Base-by-base conservation (phyloP, 2,888 invertebrate genomes). In the Rhaphigaster nebulosa region DNA sequence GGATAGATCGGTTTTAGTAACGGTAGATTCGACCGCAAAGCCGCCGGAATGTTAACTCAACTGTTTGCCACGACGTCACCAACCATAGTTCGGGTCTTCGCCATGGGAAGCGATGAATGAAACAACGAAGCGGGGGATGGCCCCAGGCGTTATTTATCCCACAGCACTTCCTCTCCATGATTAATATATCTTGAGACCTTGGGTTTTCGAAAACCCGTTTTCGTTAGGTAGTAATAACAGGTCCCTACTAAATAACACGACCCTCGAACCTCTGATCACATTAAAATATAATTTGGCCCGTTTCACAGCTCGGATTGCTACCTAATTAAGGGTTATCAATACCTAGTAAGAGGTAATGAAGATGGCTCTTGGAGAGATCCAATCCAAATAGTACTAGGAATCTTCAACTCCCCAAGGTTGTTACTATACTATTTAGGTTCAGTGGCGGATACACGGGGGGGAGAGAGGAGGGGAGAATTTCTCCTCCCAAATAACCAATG, bases 31-130 rank as follows among this genome's bases (percentile, higher is more conserved):
- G 20, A 38, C 70, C 70, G 38, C 70, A 76, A 76, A 38, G 8
- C 70, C 70, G 70, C 70, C 38, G 70, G 70, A 76, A 76, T 76
- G 70, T 76, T 76, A 76, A 76, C 70, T 76, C 70, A 76, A 76
- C 70, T 38, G 70, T 76, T 76, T 20, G 70, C 70, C 4, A 15
- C 29, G 65, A 29, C 65, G 65, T 65, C 65, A 65, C 65, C 65
- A 65, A 65, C 65, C 65, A 34, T 65, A 65, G 65, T 23, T 5
- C 20, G 34, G 34, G 34, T 29, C 34, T 23, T 23, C 6, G 34
- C 20, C 70, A 76, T 76, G 70, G 70, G 70, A 65, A 76, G 70
- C 34, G 70, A 76, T 76, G 34, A 38, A 34, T 76, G 70, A 23
- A 76, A 6, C 65, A 29, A 13, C 6, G 8, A 38, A 2, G 29